These are phyloP conservation scores for Hypselothyrea guttata DNA, from an alignment of 2,888 invertebrate species.

Conservation along the genomic window DNA sequence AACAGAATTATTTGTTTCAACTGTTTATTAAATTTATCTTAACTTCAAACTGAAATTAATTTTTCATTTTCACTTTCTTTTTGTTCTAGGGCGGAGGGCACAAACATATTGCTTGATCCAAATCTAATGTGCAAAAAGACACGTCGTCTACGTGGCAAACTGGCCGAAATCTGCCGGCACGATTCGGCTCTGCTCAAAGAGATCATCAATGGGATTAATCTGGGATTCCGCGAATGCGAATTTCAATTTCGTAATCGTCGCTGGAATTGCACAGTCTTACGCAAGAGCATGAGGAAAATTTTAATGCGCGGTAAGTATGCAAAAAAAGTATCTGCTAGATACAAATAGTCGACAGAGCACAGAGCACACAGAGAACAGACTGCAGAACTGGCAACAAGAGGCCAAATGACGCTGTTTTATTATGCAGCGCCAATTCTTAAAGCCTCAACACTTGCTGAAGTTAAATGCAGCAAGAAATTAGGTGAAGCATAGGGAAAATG, in stretches of 20 bases:
- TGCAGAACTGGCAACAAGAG: constrained; percentile 27
- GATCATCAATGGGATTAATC: constrained; percentile 91
- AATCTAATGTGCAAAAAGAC: constrained; percentile 94
- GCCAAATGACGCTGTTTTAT: constrained; percentile 59
- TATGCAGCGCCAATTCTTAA: constrained; percentile 63
- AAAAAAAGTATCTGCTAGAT: constrained; percentile 20
- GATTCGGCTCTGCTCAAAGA: constrained; percentile 91
- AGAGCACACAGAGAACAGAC: not conserved
- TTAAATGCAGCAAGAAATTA: no score
- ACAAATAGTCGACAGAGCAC: no score
- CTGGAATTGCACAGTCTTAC: constrained; percentile 94
- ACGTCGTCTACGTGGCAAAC: constrained; percentile 88
- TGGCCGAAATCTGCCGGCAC: constrained; percentile 92
- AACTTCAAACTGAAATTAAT: not conserved
- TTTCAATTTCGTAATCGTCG: constrained; percentile 92
- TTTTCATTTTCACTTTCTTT: not conserved
- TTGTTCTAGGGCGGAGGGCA: constrained; percentile 88
- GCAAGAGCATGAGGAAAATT: constrained; percentile 87
- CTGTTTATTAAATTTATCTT: no score
- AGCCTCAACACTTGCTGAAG: constrained; percentile 67
- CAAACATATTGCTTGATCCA: constrained; percentile 94
- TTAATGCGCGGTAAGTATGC: constrained; percentile 89
- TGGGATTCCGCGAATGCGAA: constrained; percentile 93
- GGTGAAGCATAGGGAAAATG: no score
- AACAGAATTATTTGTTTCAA: no score